These are phyloP conservation scores for Magallana ariakensis DNA, from an alignment of 1,140 invertebrate species.

Conservation along the genomic window DNA sequence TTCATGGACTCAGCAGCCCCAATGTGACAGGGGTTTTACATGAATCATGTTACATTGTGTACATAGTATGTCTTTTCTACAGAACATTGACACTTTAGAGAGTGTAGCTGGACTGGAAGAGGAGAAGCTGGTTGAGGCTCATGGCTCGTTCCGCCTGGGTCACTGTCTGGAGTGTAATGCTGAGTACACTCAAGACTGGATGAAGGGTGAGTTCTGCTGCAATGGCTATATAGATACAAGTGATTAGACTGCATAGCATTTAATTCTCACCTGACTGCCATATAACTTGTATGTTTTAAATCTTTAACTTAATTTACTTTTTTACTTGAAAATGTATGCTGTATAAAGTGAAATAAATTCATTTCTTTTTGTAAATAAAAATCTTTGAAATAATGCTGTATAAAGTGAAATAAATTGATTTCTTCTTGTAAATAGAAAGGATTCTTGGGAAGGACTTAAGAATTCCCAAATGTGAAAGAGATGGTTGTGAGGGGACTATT, in stretches of 20 bases:
- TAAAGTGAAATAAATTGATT: background rate
- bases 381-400: no score
- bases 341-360: no score
- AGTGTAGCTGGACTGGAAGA: slow-evolving; percentile 90
- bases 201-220: slow-evolving; percentile 83
- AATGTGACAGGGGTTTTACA: no score
- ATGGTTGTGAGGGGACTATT: slow-evolving; percentile 86
- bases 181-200: slow-evolving; percentile 90
- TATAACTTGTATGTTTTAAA: no score
- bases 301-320: no score
- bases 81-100: slow-evolving; percentile 97
- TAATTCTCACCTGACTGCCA: no score
- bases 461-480: slow-evolving; percentile 87
- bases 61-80: slow-evolving; percentile 64
- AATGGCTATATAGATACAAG: background rate
- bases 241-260: no score
- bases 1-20: no score
- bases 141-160: slow-evolving; percentile 94
- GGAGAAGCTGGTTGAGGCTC: slow-evolving; percentile 94
- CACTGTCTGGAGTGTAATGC: slow-evolving; percentile 90
- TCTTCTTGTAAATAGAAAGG: slow-evolving; percentile 82
- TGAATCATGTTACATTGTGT: no score
- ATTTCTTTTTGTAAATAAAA: no score
- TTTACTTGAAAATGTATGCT: no score
- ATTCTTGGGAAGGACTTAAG: slow-evolving; percentile 86